Percentiles rank a stretch among this genome's conserved stretches.
These are phyloP conservation scores for Pyrocephalus nanus DNA, from an alignment of 2,797 vertebrate genomes.

Conservation along the genomic window DNA sequence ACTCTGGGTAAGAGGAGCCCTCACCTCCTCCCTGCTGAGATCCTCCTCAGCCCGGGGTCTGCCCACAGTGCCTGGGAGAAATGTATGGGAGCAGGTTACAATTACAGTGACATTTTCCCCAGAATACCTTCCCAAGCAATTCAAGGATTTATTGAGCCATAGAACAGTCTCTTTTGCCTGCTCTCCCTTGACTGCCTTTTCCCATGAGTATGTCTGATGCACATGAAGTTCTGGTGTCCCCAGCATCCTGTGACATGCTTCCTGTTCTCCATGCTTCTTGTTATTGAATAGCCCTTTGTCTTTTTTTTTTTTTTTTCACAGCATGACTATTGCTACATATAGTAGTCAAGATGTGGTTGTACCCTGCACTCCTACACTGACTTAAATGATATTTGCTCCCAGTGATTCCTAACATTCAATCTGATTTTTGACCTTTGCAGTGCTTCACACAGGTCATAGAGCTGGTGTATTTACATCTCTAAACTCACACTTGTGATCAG, in stretches of 20 bases:
- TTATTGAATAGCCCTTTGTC: slow-evolving; percentile 22
- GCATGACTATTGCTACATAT: neutral
- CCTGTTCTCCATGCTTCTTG: neutral
- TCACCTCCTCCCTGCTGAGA: neutral
- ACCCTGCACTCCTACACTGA: neutral
- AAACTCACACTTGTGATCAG: neutral
- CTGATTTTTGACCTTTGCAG: slow-evolving; percentile 16
- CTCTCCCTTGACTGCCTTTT: neutral
- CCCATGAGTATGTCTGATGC: neutral
- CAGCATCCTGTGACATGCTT: neutral
- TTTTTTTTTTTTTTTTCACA: neutral
- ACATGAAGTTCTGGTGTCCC: neutral
- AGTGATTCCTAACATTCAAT: neutral
- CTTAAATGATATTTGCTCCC: neutral
- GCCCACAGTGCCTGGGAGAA: neutral
- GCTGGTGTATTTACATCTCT: neutral
- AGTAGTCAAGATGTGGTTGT: neutral
- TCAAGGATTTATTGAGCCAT: neutral
- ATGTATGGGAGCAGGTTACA: neutral
- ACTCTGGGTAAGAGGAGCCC: neutral
- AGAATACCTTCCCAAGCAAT: neutral
- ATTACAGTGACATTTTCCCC: neutral
- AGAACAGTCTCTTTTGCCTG: neutral
- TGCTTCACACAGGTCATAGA: neutral
- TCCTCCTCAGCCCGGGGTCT: neutral